Evolutionary conservation across 2,113 vertebrate genomes (phyloP).

Genomic region (Eretmochelys imbricata): DNA sequence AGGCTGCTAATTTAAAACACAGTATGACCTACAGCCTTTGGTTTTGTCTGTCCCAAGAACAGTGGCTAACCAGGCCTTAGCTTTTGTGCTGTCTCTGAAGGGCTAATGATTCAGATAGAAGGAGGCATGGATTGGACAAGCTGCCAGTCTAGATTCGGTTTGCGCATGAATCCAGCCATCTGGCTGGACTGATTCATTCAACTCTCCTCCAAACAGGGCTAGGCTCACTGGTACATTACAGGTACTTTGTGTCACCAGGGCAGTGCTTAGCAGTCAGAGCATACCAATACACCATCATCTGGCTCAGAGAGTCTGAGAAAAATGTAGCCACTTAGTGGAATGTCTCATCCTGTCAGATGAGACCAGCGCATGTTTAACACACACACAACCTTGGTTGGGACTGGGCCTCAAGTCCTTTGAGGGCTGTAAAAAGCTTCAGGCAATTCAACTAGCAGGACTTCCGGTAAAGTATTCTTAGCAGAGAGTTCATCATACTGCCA

Average conservation of each 20-base stretch:
- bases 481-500: neutral
- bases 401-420: neutral
- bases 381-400: neutral
- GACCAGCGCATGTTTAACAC: neutral
- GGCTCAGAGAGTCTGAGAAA: neutral
- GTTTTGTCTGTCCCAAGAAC: neutral
- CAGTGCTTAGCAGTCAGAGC: neutral
- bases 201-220: neutral
- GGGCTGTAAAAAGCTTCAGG: neutral
- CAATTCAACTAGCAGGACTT: neutral
- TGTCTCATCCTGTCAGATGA: neutral
- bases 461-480: neutral
- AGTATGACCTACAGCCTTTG: neutral
- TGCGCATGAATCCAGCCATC: neutral
- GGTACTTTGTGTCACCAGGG: neutral
- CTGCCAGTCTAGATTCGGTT: neutral
- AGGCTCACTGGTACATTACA: neutral
- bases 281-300: neutral
- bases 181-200: neutral
- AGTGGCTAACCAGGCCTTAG: neutral
- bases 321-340: neutral
- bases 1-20: neutral
- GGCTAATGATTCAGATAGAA: neutral
- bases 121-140: neutral
- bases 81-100: neutral